Evolutionary conservation across 1,140 invertebrate genomes (phyloP).

Genomic region (Atta texana): DNA sequence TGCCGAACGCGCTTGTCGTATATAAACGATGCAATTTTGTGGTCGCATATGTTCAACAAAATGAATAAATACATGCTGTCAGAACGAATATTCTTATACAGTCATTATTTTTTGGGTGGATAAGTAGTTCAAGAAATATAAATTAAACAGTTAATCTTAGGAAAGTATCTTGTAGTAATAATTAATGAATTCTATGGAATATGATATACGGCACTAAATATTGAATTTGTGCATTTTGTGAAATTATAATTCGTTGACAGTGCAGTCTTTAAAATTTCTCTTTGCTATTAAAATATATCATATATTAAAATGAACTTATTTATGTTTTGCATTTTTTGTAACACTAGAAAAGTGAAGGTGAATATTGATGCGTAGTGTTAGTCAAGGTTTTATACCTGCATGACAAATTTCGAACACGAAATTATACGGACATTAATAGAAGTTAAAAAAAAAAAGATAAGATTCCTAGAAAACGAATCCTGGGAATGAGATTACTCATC

Average conservation of each 20-base stretch:
- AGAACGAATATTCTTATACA: slow-evolving; percentile 12
- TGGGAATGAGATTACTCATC: slow-evolving; percentile 11
- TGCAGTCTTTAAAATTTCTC: not conserved
- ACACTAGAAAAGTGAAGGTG: not conserved
- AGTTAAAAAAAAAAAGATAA: slow-evolving; percentile 26
- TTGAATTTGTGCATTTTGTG: not conserved
- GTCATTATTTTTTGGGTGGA: slow-evolving; percentile 2
- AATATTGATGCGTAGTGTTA: not conserved
- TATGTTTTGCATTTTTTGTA: not conserved
- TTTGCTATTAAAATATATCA: not conserved
- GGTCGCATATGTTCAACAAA: slow-evolving; percentile 55
- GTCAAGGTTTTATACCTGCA: slow-evolving; percentile 10
- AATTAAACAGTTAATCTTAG: not conserved
- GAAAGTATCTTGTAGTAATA: not conserved
- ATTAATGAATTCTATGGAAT: slow-evolving; percentile 22
- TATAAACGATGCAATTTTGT: slow-evolving; percentile 62
- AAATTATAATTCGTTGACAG: slow-evolving; percentile 24
- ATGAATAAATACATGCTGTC: slow-evolving; percentile 43
- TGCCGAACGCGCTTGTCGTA: slow-evolving; percentile 57
- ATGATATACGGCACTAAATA: not conserved
- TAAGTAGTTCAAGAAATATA: not conserved
- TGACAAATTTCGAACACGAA: slow-evolving; percentile 9
- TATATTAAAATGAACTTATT: slow-evolving; percentile 10
- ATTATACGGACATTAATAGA: slow-evolving; percentile 49
- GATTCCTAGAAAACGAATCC: slow-evolving; percentile 53